These are phyloP conservation scores for Riparia riparia DNA, from an alignment of 2,113 vertebrate species.

Conservation along the genomic window DNA sequence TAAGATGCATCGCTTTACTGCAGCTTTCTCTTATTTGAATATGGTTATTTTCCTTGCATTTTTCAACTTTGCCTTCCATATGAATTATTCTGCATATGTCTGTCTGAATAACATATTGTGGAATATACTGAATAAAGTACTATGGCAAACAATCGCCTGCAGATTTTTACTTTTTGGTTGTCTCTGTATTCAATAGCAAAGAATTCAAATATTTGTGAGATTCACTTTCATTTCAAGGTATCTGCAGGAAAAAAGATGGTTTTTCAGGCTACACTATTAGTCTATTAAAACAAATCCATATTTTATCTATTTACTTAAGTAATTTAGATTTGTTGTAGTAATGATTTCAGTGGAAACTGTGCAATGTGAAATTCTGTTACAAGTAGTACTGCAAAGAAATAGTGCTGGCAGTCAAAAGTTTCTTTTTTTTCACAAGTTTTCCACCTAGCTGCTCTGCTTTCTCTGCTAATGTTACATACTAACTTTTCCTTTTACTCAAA, in stretches of 20 bases:
- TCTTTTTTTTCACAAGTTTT: too few relatives aligned
- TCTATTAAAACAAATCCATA: background rate
- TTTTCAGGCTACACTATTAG: background rate
- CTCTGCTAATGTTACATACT: background rate
- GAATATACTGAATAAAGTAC: background rate
- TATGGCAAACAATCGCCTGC: background rate
- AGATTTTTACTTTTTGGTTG: background rate
- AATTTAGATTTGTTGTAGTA: background rate
- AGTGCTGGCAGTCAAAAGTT: background rate
- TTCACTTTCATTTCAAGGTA: background rate
- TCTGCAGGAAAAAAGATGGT: background rate
- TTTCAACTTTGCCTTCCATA: background rate
- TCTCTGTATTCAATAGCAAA: background rate
- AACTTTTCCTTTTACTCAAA: background rate
- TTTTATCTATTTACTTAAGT: background rate
- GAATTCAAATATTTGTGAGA: background rate
- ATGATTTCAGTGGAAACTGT: background rate
- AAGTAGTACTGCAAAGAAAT: background rate
- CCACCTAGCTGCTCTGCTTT: background rate
- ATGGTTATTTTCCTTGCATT: background rate
- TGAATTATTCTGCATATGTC: background rate
- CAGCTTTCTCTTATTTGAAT: background rate
- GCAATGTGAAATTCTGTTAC: background rate
- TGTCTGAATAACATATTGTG: background rate
- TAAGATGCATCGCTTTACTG: background rate